A percentile compares a stretch with the other conserved stretches of the same genome.
These are phyloP conservation scores for Hermodice carunculata DNA, from an alignment of 2,888 invertebrate species.

Conservation along the genomic window DNA sequence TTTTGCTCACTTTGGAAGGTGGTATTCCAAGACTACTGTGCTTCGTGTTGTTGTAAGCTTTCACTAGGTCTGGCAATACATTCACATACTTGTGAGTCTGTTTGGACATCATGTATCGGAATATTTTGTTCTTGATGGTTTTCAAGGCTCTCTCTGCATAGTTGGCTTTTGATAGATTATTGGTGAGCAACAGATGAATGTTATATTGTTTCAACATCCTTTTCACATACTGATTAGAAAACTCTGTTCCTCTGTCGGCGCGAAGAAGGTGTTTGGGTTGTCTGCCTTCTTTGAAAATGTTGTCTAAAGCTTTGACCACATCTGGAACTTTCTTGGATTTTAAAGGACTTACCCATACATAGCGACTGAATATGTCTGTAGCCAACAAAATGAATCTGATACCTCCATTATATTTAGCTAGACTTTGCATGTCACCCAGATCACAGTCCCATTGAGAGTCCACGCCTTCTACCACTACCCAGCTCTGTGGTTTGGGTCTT, in stretches of 20 bases:
- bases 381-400: not conserved
- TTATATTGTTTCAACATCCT: not conserved
- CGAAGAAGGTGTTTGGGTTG: not conserved
- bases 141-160: slow-evolving; percentile 3
- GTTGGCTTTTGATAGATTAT: not conserved
- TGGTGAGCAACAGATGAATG: not conserved
- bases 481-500: not conserved
- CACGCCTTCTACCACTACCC: not conserved
- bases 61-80: slow-evolving; percentile 2
- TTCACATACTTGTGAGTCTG: not conserved
- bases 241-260: slow-evolving; percentile 3
- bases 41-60: slow-evolving; percentile 3
- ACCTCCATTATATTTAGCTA: slow-evolving; percentile 1
- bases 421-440: not conserved
- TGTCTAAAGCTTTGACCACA: slow-evolving; percentile 1
- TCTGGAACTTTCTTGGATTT: not conserved
- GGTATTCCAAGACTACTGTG: slow-evolving; percentile 3
- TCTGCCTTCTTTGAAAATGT: slow-evolving; percentile 2
- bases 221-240: not conserved
- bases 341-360: slow-evolving; percentile 7
- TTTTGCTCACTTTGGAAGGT: not conserved
- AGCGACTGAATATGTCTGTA: slow-evolving; percentile 4
- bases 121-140: slow-evolving; percentile 5
- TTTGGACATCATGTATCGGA: not conserved
- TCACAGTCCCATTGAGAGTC: slow-evolving; percentile 9